These are phyloP conservation scores for Conus ventricosus DNA, from an alignment of 1,140 invertebrate species.

Conservation along the genomic window DNA sequence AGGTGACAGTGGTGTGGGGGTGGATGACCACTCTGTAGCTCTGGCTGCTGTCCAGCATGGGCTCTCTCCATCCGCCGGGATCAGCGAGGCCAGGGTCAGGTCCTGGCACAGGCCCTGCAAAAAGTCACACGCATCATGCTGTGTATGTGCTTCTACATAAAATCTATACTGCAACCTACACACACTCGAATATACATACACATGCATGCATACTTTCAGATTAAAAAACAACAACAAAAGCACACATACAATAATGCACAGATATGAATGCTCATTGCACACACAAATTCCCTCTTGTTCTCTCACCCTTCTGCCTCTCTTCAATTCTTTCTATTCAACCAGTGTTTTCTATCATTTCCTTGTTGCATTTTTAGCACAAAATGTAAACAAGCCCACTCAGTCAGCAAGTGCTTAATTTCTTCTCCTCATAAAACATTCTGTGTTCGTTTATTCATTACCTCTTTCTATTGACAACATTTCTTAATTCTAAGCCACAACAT, in stretches of 20 bases:
- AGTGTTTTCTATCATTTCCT: neutral
- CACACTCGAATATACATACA: neutral
- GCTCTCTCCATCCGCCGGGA: constrained; percentile 52
- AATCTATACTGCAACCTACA: no score
- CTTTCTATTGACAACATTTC: no score
- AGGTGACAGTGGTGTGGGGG: constrained; percentile 76
- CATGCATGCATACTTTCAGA: neutral
- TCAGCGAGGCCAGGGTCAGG: constrained; percentile 59
- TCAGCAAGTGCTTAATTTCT: no score
- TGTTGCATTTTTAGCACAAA: no score
- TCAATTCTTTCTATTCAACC: neutral
- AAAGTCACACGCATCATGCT: constrained; percentile 10
- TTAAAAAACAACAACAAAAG: no score
- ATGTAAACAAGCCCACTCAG: no score
- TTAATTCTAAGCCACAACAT: no score
- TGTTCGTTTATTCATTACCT: no score
- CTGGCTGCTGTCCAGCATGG: constrained; percentile 40
- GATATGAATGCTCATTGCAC: neutral
- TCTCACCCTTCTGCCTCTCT: no score
- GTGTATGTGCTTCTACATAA: constrained; percentile 2
- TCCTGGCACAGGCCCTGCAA: constrained; percentile 55
- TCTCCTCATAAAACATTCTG: no score
- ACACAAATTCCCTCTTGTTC: no score
- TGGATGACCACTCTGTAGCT: constrained; percentile 73
- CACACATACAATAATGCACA: neutral